phyloP scores from a whole-genome alignment of 2,888 invertebrate genomes.

The Caenorhabditis angaria region DNA sequence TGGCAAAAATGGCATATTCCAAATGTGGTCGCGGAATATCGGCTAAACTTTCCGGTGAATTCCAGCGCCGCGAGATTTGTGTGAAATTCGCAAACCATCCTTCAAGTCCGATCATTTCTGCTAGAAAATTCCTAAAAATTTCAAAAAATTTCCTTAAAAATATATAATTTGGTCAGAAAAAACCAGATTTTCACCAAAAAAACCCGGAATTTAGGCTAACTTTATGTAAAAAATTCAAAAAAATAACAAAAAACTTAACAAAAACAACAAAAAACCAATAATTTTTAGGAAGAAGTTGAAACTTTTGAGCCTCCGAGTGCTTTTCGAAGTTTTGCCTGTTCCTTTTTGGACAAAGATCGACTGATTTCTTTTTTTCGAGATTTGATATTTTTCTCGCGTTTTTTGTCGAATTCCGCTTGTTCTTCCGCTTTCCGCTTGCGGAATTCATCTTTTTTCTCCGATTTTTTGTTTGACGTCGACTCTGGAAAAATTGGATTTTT shows the following conservation, averaged over 20 bases:
- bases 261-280: conserved; percentile 12
- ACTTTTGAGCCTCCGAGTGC: conserved; percentile 36
- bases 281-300: conserved; percentile 13
- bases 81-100: conserved; percentile 65
- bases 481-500: conserved; percentile 3
- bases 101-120: conserved; percentile 58
- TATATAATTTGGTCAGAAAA: no score
- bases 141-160: no score
- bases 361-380: conserved; percentile 64
- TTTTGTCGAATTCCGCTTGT: conserved; percentile 49
- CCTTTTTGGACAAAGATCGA: conserved; percentile 63
- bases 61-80: conserved; percentile 50
- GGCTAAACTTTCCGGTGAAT: conserved; percentile 52
- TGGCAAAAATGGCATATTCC: conserved; percentile 63
- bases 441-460: conserved; percentile 32
- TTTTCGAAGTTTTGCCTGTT: conserved; percentile 56
- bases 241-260: conserved; percentile 13
- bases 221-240: conserved; percentile 12
- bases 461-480: conserved; percentile 33
- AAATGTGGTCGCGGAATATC: conserved; percentile 58
- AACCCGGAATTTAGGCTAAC: no score
- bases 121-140: no score
- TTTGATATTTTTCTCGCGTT: conserved; percentile 64
- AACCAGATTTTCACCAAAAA: no score
- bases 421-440: conserved; percentile 55